phyloP scores from a whole-genome alignment of 1,140 invertebrate genomes.

The Orius laevigatus region DNA sequence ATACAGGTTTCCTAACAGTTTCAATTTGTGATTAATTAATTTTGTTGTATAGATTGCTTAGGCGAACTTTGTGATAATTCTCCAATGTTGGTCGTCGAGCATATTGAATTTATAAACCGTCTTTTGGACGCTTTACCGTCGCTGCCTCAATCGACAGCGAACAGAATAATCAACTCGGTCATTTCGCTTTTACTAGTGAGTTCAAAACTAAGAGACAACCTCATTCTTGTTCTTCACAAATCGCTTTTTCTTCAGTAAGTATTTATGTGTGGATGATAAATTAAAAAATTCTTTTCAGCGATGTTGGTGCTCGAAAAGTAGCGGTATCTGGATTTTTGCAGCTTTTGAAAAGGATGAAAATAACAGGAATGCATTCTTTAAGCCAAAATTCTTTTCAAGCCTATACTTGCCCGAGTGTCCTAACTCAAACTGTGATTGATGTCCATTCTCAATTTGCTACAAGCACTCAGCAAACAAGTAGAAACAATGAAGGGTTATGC shows the following conservation, averaged over 20 bases:
- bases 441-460: not conserved
- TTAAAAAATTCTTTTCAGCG: too few species aligned
- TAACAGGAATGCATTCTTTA: slow-evolving; percentile 27
- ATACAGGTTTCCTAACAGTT: slow-evolving; percentile 28
- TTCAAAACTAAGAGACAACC: slow-evolving; percentile 29
- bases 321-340: slow-evolving; percentile 37
- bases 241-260: slow-evolving; percentile 33
- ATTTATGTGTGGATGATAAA: too few species aligned
- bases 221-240: slow-evolving; percentile 38
- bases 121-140: slow-evolving; percentile 32
- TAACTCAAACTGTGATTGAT: slow-evolving; percentile 11
- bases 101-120: slow-evolving; percentile 28
- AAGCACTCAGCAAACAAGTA: slow-evolving; percentile 5
- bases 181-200: slow-evolving; percentile 32
- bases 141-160: slow-evolving; percentile 27
- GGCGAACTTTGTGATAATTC: slow-evolving; percentile 29
- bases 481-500: slow-evolving; percentile 21
- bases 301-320: slow-evolving; percentile 29
- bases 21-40: not conserved
- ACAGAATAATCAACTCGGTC: slow-evolving; percentile 31
- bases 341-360: slow-evolving; percentile 33
- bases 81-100: slow-evolving; percentile 30
- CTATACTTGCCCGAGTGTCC: slow-evolving; percentile 18
- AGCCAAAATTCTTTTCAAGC: slow-evolving; percentile 26
- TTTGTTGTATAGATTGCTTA: slow-evolving; percentile 32